Evolutionary conservation across 2,113 vertebrate species (phyloP), one percentile per base, ranked within the genome.

Genomic region (Rissa tridactyla): DNA sequence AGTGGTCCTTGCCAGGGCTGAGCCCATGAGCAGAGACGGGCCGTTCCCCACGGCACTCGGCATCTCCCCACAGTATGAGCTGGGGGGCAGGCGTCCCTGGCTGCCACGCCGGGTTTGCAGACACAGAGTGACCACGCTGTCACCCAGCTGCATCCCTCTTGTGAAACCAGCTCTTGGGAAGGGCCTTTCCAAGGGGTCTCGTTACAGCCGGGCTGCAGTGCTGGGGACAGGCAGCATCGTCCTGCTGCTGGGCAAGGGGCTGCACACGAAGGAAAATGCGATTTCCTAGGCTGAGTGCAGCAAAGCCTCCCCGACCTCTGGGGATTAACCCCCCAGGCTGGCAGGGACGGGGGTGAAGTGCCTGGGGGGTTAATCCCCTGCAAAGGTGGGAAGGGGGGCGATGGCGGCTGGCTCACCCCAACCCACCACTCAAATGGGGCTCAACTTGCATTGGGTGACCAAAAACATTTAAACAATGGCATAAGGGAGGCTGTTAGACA

Each of bases 201-300:
- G 3, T 25, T 23, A 11, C 44, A 58, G 52, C 23, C 3, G 1
- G 85, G 75, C 68, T 20, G 42, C 47, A 25, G 6, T 2, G 19
- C 30, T 2, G 2, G 60, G 47, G 32, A 46, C 25, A 8, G 47
- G 55, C 44, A 36, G 30, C 20, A 1, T 30, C 20, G 20, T 9
- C 44, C 44, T 26, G 20, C 64, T 3, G 5, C 60, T 19, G 12
- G 29, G 38, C 27, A 13, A 22, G 38, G 23, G 22, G 55, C 64
- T 44, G 64, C 46, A 42, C 0, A 1, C 1, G 2, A 23, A 32
- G 27, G 34, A 47, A 47, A 55, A 23, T 1, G 19, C 1, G 2
- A 19, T 52, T 46, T 29, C 6, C 55, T 8, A 12, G 15, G 34
- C 1, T 34, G 34, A 47, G 49, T 11, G 0, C 5, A 58, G 69